Evolutionary conservation across 2,113 vertebrate genomes (phyloP).

Genomic region (Choloepus hoffmanni): DNA sequence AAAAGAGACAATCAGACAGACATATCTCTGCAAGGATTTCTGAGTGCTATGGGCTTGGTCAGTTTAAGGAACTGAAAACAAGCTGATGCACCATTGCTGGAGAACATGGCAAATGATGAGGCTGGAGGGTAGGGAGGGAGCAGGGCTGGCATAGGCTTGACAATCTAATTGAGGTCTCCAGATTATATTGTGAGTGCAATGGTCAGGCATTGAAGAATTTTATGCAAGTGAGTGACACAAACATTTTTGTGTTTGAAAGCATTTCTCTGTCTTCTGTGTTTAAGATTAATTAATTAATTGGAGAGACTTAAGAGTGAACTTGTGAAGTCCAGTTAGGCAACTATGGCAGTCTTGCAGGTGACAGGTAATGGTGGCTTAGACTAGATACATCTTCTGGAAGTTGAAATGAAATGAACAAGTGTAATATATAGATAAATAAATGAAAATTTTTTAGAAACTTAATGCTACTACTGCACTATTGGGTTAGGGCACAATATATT

Average conservation of each 20-base stretch:
- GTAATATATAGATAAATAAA: background rate
- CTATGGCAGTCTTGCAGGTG: background rate
- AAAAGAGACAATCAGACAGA: background rate
- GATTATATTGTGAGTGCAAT: background rate
- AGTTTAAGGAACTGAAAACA: background rate
- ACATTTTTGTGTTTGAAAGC: background rate
- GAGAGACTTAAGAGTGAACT: background rate
- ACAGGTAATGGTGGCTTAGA: background rate
- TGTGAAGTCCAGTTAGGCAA: background rate
- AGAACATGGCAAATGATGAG: background rate
- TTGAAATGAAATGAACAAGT: background rate
- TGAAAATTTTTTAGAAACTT: slow-evolving; percentile 11
- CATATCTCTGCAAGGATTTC: background rate
- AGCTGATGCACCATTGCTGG: background rate
- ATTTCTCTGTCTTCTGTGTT: background rate
- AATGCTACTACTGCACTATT: background rate
- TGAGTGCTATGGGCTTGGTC: background rate
- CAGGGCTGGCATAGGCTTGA: background rate
- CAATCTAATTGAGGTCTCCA: background rate
- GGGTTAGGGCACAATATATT: background rate
- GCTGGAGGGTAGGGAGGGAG: background rate
- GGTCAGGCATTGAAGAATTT: background rate
- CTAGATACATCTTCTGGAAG: background rate
- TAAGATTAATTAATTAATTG: background rate
- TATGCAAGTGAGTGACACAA: background rate